phyloP scores from a whole-genome alignment of 2,888 invertebrate genomes.

The Acronicta aceris region DNA sequence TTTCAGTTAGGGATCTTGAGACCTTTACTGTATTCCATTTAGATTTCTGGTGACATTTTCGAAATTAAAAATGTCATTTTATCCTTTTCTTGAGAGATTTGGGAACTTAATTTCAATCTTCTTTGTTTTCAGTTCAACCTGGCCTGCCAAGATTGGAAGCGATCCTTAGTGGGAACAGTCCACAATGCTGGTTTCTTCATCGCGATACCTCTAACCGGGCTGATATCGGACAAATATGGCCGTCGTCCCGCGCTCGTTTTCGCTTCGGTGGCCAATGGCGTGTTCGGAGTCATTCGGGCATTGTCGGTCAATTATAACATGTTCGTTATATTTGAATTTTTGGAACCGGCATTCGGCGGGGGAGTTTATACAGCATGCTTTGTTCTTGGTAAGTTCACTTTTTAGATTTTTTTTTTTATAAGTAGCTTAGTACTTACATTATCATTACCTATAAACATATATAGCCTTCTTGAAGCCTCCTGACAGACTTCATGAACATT shows the following conservation, averaged over 20 bases:
- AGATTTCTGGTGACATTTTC: too few species aligned
- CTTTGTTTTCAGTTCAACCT: conserved; percentile 89
- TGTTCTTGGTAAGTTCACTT: conserved; percentile 87
- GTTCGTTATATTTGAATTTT: conserved; percentile 89
- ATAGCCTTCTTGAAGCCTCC: not conserved
- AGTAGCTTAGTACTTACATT: too few species aligned
- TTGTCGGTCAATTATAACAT: conserved; percentile 89
- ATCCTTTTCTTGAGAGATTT: too few species aligned
- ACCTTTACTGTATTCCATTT: too few species aligned
- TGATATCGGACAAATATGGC: conserved; percentile 92
- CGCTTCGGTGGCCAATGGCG: conserved; percentile 87
- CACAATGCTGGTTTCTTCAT: conserved; percentile 93
- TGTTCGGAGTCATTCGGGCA: conserved; percentile 89
- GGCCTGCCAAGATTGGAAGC: conserved; percentile 92
- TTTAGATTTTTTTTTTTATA: not conserved
- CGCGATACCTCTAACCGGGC: conserved; percentile 92
- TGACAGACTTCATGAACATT: too few species aligned
- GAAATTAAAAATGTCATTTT: too few species aligned
- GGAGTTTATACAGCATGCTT: conserved; percentile 90
- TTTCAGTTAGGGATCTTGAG: too few species aligned
- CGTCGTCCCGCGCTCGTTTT: conserved; percentile 90
- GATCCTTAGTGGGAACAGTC: conserved; percentile 92
- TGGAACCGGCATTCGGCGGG: conserved; percentile 89
- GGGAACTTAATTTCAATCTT: not conserved
- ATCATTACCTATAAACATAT: too few species aligned